Evolutionary conservation across 2,888 invertebrate species (phyloP).

Genomic region (Tiphia femorata): DNA sequence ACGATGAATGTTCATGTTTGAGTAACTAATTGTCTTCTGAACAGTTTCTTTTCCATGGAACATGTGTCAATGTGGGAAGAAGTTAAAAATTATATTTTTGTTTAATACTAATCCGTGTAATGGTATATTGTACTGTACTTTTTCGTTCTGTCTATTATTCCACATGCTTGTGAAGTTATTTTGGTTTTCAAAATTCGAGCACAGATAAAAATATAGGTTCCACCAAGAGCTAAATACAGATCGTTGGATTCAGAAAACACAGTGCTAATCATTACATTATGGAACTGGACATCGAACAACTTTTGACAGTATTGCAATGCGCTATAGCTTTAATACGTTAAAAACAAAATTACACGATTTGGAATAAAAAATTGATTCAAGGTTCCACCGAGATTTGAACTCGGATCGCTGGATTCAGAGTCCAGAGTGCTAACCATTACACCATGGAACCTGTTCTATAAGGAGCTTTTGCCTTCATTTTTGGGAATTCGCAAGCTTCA

Average conservation of each 20-base stretch:
- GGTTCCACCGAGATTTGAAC: constrained; percentile 85
- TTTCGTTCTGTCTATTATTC: neutral
- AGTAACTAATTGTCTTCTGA: too few relatives aligned
- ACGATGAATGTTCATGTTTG: too few relatives aligned
- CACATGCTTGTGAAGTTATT: neutral
- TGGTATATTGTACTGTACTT: too few relatives aligned
- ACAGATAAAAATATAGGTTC: constrained; percentile 69
- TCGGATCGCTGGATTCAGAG: constrained; percentile 86
- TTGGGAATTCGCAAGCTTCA: neutral
- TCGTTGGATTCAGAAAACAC: constrained; percentile 84
- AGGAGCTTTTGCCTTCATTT: neutral
- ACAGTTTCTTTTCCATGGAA: too few relatives aligned
- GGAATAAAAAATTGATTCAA: constrained; percentile 59
- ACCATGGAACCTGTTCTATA: constrained; percentile 74
- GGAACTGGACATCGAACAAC: constrained; percentile 70
- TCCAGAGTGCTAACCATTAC: constrained; percentile 85
- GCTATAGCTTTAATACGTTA: too few relatives aligned
- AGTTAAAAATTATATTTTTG: too few relatives aligned
- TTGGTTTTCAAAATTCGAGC: neutral
- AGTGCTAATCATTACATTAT: constrained; percentile 84
- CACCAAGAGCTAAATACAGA: constrained; percentile 85
- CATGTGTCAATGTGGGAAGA: too few relatives aligned
- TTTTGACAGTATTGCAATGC: neutral
- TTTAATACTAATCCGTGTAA: too few relatives aligned
- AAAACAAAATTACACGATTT: constrained; percentile 71